Evolutionary conservation across 2,113 vertebrate species (phyloP).

Genomic region (Heterocephalus glaber): DNA sequence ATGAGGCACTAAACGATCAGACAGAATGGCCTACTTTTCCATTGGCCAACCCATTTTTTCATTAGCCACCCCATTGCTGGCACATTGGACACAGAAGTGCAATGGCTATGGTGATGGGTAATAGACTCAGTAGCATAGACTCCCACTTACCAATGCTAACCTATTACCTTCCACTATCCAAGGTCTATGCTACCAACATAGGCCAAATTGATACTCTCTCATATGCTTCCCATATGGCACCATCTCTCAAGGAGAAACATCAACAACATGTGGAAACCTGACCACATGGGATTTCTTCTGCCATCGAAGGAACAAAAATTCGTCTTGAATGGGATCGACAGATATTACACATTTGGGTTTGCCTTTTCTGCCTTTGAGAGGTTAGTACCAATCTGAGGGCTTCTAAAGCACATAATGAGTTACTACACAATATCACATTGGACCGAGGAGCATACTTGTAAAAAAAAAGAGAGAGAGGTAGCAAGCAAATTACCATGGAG

Average conservation of each 20-base stretch:
- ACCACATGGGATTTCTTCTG: background rate
- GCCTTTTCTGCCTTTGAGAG: background rate
- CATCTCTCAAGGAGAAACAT: background rate
- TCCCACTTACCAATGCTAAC: background rate
- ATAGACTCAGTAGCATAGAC: background rate
- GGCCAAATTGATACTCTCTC: background rate
- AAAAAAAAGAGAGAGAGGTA: background rate
- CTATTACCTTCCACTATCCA: background rate
- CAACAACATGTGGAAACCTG: background rate
- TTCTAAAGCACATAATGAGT: background rate
- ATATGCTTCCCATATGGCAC: background rate
- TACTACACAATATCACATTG: background rate
- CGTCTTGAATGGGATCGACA: background rate
- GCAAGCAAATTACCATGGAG: background rate
- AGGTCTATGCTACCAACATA: background rate
- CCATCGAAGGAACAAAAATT: background rate
- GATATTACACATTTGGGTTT: background rate
- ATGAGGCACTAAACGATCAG: background rate
- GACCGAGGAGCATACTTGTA: background rate
- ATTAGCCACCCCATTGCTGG: background rate
- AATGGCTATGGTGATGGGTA: background rate
- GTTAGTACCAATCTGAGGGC: background rate
- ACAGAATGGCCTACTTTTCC: background rate
- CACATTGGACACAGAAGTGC: background rate
- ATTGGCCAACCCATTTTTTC: background rate